phyloP scores from a whole-genome alignment of 1,140 invertebrate genomes.

The Penaeus vannamei region DNA sequence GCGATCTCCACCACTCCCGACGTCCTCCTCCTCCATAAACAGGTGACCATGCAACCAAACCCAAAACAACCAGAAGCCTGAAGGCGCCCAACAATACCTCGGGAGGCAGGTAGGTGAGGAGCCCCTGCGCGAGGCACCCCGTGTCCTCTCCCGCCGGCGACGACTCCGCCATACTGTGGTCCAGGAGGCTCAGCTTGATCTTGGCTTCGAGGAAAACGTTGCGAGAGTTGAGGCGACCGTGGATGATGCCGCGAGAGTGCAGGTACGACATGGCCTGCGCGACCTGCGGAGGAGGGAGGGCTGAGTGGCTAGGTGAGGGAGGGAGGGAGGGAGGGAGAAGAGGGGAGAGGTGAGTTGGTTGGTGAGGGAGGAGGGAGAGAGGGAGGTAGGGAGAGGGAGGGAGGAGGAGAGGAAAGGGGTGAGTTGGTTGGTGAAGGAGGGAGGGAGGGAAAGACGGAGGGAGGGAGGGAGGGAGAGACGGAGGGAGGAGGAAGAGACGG shows the following conservation, averaged over 20 bases:
- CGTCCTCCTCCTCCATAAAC: too few species aligned
- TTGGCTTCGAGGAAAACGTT: slow-evolving; percentile 74
- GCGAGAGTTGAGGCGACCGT: slow-evolving; percentile 72
- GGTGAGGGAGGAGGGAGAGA: too few species aligned
- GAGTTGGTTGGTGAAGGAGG: too few species aligned
- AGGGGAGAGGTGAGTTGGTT: background rate
- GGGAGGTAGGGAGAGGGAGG: too few species aligned
- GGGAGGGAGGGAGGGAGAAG: background rate
- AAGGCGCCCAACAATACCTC: slow-evolving; percentile 32
- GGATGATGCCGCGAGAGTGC: slow-evolving; percentile 74
- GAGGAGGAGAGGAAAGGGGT: too few species aligned
- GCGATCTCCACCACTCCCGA: too few species aligned
- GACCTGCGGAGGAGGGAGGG: slow-evolving; percentile 30
- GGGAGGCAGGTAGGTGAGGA: slow-evolving; percentile 62
- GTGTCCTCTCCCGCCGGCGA: slow-evolving; percentile 38
- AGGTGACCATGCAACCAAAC: too few species aligned
- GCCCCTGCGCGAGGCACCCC: slow-evolving; percentile 59
- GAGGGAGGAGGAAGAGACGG: too few species aligned
- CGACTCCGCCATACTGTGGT: slow-evolving; percentile 71
- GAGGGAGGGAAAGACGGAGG: too few species aligned
- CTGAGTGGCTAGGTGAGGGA: background rate
- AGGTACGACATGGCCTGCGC: slow-evolving; percentile 73
- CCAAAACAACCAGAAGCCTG: too few species aligned
- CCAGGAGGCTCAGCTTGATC: slow-evolving; percentile 73
- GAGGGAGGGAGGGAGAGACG: too few species aligned